Conservation (phyloP, 2,888 invertebrate species). For the Globia sparganii region DNA sequence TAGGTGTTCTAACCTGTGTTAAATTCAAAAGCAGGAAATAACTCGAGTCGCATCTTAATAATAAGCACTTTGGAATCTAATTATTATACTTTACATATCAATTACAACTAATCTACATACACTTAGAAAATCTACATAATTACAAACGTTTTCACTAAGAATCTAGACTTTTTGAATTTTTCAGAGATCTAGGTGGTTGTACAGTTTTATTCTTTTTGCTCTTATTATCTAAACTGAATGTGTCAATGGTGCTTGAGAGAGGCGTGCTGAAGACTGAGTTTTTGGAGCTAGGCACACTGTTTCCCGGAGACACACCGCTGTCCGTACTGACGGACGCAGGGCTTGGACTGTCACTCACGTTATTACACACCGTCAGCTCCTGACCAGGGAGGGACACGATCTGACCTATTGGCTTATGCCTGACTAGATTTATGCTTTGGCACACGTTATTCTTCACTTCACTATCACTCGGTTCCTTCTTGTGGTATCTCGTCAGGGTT, state of each 20-base stretch:
- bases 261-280: constrained; percentile 81
- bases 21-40: constrained; percentile 30
- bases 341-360: constrained; percentile 84
- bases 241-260: constrained; percentile 73
- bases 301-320: constrained; percentile 87
- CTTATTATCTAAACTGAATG: constrained; percentile 78
- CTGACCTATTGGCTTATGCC: constrained; percentile 89
- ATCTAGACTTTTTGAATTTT: constrained; percentile 89
- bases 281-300: constrained; percentile 84
- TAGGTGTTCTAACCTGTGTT: neutral
- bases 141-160: constrained; percentile 85
- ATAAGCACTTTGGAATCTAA: constrained; percentile 88
- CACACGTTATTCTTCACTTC: constrained; percentile 84
- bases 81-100: constrained; percentile 79
- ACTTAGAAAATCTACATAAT: constrained; percentile 90
- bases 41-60: constrained; percentile 44
- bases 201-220: constrained; percentile 82
- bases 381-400: constrained; percentile 87
- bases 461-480: constrained; percentile 80
- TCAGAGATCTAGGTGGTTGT: constrained; percentile 82
- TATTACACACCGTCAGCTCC: constrained; percentile 87
- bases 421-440: constrained; percentile 89
- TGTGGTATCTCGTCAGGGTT: constrained; percentile 86
- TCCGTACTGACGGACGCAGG: constrained; percentile 87
- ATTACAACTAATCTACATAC: constrained; percentile 84